Percentiles rank a stretch among this genome's conserved stretches.
Evolutionary conservation across 53 echinoderm and acorn worm species (phyloP).

Genomic region (Luidia sarsii): DNA sequence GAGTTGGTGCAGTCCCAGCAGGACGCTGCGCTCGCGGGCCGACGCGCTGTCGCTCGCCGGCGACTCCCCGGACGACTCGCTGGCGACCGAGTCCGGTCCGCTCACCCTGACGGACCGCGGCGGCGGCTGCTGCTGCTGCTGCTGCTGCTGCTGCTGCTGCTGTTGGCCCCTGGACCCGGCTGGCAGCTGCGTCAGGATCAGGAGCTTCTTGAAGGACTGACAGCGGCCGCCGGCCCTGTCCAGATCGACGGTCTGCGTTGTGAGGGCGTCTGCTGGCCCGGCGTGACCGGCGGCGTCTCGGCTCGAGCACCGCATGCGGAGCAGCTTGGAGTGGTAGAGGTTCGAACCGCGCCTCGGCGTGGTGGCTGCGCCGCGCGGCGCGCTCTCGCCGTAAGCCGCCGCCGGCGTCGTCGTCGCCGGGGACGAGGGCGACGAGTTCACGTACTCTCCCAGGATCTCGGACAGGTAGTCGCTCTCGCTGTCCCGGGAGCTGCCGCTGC

Average conservation of each 20-base stretch:
- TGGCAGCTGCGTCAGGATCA: constrained; percentile 15
- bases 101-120: not conserved
- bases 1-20: constrained; percentile 3
- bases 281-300: not conserved
- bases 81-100: not conserved
- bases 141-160: too few relatives aligned
- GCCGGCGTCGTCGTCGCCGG: not conserved
- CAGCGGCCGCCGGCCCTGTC: constrained; percentile 8
- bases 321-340: constrained; percentile 6
- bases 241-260: constrained; percentile 4
- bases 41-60: constrained; percentile 12
- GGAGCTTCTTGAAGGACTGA: constrained; percentile 31
- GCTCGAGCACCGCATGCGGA: not conserved
- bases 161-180: not conserved
- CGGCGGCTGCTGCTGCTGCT: too few relatives aligned
- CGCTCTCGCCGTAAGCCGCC: not conserved
- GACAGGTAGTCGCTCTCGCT: not conserved
- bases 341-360: not conserved
- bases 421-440: not conserved
- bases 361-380: constrained; percentile 4
- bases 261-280: not conserved
- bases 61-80: not conserved
- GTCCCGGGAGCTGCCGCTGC: not conserved
- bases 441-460: not conserved
- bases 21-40: constrained; percentile 3